Evolutionary conservation across 2,113 vertebrate species (phyloP).

Genomic region (Propithecus coquereli): DNA sequence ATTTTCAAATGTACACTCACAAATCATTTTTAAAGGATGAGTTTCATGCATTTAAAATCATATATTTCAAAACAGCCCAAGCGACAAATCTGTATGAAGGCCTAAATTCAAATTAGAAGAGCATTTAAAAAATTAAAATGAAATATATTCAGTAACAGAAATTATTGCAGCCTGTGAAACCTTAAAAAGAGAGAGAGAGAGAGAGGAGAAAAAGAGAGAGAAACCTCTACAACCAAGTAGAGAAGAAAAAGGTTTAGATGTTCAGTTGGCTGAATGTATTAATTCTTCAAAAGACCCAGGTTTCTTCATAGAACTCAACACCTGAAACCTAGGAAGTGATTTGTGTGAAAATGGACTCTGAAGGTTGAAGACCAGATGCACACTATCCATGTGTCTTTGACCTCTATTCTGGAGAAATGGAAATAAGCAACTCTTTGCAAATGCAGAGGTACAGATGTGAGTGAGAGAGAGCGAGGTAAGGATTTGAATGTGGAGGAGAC

Average conservation of each 20-base stretch:
- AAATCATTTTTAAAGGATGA: slow-evolving; percentile 76
- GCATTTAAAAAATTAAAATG: slow-evolving; percentile 71
- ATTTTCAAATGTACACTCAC: slow-evolving; percentile 72
- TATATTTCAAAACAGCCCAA: slow-evolving; percentile 73
- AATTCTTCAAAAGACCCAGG: background rate
- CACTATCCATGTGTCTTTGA: background rate
- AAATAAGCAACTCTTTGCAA: background rate
- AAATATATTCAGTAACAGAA: slow-evolving; percentile 62
- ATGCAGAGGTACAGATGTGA: background rate
- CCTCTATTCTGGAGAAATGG: background rate
- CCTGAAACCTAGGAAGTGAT: background rate
- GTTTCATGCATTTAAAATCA: slow-evolving; percentile 75
- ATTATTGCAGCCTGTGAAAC: slow-evolving; percentile 40
- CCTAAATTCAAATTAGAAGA: slow-evolving; percentile 64
- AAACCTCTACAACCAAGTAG: background rate
- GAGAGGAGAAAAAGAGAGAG: background rate
- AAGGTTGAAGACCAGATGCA: background rate
- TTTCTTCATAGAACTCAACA: background rate
- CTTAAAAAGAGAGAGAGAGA: background rate
- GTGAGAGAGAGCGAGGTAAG: background rate
- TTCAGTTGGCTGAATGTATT: background rate
- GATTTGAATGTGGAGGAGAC: background rate
- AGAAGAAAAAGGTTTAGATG: background rate
- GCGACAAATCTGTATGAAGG: slow-evolving; percentile 54
- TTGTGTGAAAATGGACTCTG: background rate